phyloP scores from a whole-genome alignment of 2,113 vertebrate species.

The Indicator indicator region DNA sequence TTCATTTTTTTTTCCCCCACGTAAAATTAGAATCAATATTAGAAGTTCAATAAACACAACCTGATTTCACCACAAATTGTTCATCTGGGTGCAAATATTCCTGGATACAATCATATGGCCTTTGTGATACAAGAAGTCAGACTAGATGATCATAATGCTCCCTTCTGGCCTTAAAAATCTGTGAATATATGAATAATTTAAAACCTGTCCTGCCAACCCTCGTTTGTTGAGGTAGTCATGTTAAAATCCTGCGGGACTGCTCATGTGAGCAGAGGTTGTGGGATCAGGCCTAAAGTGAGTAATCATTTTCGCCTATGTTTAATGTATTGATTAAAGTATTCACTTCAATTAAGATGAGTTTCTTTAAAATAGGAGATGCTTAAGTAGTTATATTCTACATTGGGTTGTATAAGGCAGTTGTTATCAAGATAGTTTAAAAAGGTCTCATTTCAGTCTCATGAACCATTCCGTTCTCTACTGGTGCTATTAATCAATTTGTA shows the following conservation, averaged over 20 bases:
- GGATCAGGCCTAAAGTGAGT: slow-evolving; percentile 51
- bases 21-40: not conserved
- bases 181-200: slow-evolving; percentile 67
- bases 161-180: slow-evolving; percentile 65
- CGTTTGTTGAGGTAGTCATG: slow-evolving; percentile 10
- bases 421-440: not conserved
- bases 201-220: slow-evolving; percentile 26
- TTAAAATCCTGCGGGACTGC: slow-evolving; percentile 41
- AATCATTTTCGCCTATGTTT: slow-evolving; percentile 54
- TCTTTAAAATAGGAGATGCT: not conserved
- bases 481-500: not conserved
- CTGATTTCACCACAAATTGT: not conserved
- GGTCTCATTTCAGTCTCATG: not conserved
- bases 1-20: not conserved
- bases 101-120: not conserved
- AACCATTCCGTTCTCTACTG: not conserved
- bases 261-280: slow-evolving; percentile 35
- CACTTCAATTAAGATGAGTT: not conserved
- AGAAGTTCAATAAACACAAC: not conserved
- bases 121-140: slow-evolving; percentile 60
- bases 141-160: slow-evolving; percentile 46
- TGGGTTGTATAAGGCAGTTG: not conserved
- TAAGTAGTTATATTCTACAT: not conserved
- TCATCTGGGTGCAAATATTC: not conserved
- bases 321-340: slow-evolving; percentile 59